Evolutionary conservation across 1,140 invertebrate genomes (phyloP).

Genomic region (Psix sp.): DNA sequence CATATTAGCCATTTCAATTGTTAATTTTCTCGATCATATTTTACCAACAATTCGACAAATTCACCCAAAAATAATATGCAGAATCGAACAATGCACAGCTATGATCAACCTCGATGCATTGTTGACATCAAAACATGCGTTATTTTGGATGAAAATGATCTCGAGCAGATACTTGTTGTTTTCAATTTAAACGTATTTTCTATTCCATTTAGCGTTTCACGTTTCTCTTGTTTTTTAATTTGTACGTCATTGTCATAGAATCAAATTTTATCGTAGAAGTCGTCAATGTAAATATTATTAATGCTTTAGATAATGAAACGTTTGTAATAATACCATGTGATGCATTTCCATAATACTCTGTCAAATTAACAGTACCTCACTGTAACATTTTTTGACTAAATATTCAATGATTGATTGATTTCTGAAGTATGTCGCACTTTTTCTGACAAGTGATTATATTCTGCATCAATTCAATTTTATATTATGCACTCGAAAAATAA

Average conservation of each 20-base stretch:
- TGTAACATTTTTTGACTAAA: too few relatives aligned
- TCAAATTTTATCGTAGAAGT: background rate
- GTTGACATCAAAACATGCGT: constrained; percentile 30
- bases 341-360: too few relatives aligned
- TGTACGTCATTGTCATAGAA: background rate
- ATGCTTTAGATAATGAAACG: too few relatives aligned
- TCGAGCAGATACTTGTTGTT: constrained; percentile 7
- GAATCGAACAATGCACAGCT: constrained; percentile 19
- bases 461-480: too few relatives aligned
- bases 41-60: constrained; percentile 19
- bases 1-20: constrained; percentile 30
- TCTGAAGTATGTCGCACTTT: too few relatives aligned
- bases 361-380: too few relatives aligned
- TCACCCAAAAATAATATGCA: constrained; percentile 25
- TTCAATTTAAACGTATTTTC: constrained; percentile 21
- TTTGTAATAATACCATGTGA: too few relatives aligned
- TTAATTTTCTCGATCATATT: constrained; percentile 23
- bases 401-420: too few relatives aligned
- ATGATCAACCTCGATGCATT: constrained; percentile 17
- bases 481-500: too few relatives aligned
- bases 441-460: too few relatives aligned
- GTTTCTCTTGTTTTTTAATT: background rate
- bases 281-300: background rate
- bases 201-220: background rate
- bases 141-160: constrained; percentile 36